Conservation (phyloP, 2,888 invertebrate genomes). For the Drosophila prostipennis region DNA sequence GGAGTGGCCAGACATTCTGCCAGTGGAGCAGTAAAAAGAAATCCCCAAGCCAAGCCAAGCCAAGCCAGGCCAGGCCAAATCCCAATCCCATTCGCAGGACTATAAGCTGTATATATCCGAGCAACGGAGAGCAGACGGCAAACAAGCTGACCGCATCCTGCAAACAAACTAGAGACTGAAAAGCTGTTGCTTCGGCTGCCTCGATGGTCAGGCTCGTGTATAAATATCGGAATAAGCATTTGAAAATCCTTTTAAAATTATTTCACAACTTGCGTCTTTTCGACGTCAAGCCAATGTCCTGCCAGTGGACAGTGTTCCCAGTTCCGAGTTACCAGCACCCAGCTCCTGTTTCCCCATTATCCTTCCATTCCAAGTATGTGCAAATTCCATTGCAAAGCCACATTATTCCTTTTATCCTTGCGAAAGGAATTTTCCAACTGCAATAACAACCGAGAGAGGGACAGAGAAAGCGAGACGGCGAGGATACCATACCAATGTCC, state of each 20-base stretch:
- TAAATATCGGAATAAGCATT: constrained; percentile 78
- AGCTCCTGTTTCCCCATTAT: constrained; percentile 16
- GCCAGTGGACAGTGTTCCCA: constrained; percentile 8
- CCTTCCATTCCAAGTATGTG: constrained; percentile 71
- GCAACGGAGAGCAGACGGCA: constrained; percentile 42
- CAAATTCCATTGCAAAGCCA: constrained; percentile 81
- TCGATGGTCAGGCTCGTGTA: constrained; percentile 62
- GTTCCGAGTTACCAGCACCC: neutral
- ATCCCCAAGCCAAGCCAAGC: constrained; percentile 2
- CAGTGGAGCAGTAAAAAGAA: constrained; percentile 3
- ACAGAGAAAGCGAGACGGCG: neutral
- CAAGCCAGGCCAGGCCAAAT: constrained; percentile 1
- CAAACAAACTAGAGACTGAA: constrained; percentile 61
- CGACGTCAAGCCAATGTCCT: constrained; percentile 60
- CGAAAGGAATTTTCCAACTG: constrained; percentile 79
- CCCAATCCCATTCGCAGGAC: constrained; percentile 23
- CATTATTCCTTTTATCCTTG: constrained; percentile 80
- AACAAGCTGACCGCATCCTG: constrained; percentile 72
- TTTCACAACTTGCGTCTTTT: constrained; percentile 79
- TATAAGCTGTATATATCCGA: constrained; percentile 6
- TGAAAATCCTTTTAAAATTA: constrained; percentile 79
- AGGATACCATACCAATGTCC: constrained; percentile 32
- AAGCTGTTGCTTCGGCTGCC: constrained; percentile 22
- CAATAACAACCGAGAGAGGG: constrained; percentile 67
- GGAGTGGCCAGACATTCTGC: constrained; percentile 27